These are phyloP conservation scores for Trichopria drosophilae DNA, from an alignment of 2,888 invertebrate species.

Conservation along the genomic window DNA sequence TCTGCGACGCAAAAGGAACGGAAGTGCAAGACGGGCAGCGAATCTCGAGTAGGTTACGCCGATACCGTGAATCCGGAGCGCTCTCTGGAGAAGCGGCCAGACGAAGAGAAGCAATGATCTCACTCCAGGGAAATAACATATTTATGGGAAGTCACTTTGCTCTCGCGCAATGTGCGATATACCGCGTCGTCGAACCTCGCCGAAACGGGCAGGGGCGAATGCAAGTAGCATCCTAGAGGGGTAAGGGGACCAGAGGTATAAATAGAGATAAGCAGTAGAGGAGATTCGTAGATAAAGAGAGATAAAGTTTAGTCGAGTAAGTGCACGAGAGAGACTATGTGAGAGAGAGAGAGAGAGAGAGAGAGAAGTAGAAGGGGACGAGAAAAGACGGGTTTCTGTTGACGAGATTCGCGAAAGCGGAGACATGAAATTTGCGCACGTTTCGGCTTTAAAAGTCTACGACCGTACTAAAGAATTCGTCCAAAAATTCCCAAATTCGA, in stretches of 20 bases:
- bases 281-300: not conserved
- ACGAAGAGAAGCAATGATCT: conserved; percentile 34
- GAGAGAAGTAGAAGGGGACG: conserved; percentile 11
- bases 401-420: no score
- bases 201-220: no score
- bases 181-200: not conserved
- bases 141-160: conserved; percentile 38
- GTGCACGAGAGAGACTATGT: not conserved
- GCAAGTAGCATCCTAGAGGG: no score
- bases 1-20: conserved; percentile 9
- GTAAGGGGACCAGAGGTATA: no score
- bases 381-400: conserved; percentile 12
- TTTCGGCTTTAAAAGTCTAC: no score
- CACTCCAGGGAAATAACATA: conserved; percentile 43
- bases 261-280: no score
- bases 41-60: conserved; percentile 27
- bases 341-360: not conserved
- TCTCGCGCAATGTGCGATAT: no score
- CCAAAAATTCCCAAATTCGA: no score
- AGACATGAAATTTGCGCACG: no score
- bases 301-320: conserved; percentile 5
- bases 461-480: no score
- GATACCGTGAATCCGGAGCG: conserved; percentile 19
- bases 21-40: conserved; percentile 25
- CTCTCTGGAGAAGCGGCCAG: conserved; percentile 10